Percentiles rank a stretch among this genome's conserved stretches.
phyloP scores from a whole-genome alignment of 1,140 invertebrate species.

The Drosophila orena region DNA sequence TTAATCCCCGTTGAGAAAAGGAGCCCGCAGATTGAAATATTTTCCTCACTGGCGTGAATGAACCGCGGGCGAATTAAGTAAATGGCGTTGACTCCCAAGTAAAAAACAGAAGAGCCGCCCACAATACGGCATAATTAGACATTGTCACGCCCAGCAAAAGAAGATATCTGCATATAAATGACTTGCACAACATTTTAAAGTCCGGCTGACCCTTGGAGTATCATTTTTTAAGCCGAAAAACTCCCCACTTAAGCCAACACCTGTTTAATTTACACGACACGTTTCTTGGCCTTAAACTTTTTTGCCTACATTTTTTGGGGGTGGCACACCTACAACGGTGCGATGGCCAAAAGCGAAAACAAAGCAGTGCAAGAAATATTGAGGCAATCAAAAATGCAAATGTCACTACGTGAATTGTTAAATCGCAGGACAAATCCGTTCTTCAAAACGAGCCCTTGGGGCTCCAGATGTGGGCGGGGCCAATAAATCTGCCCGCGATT shows the following conservation, averaged over 20 bases:
- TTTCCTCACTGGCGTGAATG: slow-evolving; percentile 1
- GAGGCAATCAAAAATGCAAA: slow-evolving; percentile 79
- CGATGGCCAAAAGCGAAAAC: slow-evolving; percentile 32
- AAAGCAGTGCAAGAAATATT: slow-evolving; percentile 71
- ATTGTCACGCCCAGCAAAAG: slow-evolving; percentile 57
- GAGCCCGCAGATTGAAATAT: slow-evolving; percentile 53
- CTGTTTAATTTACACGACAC: slow-evolving; percentile 70
- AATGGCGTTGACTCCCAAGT: slow-evolving; percentile 47
- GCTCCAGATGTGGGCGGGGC: not conserved
- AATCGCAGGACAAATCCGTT: slow-evolving; percentile 47
- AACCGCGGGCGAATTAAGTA: slow-evolving; percentile 49
- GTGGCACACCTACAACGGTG: slow-evolving; percentile 1
- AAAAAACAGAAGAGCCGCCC: slow-evolving; percentile 27
- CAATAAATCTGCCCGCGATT: slow-evolving; percentile 60
- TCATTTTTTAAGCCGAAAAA: slow-evolving; percentile 27
- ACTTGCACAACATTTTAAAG: slow-evolving; percentile 73
- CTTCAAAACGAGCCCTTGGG: slow-evolving; percentile 8
- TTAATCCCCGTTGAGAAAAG: slow-evolving; percentile 22
- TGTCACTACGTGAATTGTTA: slow-evolving; percentile 70
- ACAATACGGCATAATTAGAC: slow-evolving; percentile 56
- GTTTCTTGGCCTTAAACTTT: slow-evolving; percentile 41
- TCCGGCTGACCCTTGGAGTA: slow-evolving; percentile 49
- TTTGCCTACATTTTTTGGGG: not conserved
- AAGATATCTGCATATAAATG: slow-evolving; percentile 26
- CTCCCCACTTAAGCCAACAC: slow-evolving; percentile 15